Percentiles rank a stretch among this genome's conserved stretches.
These are phyloP conservation scores for Rhincodon typus DNA, from an alignment of 2,797 vertebrate species.

Conservation along the genomic window DNA sequence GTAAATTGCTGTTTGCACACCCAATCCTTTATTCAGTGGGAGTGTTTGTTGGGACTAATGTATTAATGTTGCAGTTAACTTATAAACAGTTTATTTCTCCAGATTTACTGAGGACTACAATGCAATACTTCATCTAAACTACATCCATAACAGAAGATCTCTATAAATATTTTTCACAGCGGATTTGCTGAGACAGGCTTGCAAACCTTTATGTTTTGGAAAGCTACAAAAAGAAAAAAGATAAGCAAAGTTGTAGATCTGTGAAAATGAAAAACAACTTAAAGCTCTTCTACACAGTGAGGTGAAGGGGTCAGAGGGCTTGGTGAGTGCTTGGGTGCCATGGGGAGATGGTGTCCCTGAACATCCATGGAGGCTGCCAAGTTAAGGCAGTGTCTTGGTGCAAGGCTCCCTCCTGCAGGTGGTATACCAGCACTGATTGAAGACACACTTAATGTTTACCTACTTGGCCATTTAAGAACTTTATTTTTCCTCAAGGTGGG, in stretches of 20 bases:
- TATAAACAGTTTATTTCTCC: neutral
- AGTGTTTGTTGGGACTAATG: neutral
- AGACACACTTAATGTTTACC: too few species aligned
- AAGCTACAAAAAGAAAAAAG: neutral
- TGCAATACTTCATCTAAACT: neutral
- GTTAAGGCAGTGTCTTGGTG: too few species aligned
- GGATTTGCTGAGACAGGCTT: neutral
- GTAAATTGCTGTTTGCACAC: constrained; percentile 9
- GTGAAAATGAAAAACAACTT: neutral
- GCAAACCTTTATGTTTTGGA: neutral
- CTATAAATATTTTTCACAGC: neutral
- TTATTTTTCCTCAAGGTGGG: too few species aligned
- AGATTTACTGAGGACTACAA: neutral
- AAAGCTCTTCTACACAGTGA: neutral
- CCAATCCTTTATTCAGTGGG: neutral
- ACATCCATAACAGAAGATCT: neutral
- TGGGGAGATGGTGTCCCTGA: too few species aligned
- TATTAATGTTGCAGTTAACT: neutral
- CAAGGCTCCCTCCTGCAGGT: too few species aligned
- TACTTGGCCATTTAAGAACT: too few species aligned
- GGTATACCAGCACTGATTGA: too few species aligned
- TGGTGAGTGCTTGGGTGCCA: too few species aligned
- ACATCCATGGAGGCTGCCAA: too few species aligned
- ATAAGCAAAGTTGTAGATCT: neutral
- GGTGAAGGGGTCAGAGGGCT: too few species aligned